Evolutionary conservation across 2,113 vertebrate genomes (phyloP).

Genomic region (Centropus unirufus): DNA sequence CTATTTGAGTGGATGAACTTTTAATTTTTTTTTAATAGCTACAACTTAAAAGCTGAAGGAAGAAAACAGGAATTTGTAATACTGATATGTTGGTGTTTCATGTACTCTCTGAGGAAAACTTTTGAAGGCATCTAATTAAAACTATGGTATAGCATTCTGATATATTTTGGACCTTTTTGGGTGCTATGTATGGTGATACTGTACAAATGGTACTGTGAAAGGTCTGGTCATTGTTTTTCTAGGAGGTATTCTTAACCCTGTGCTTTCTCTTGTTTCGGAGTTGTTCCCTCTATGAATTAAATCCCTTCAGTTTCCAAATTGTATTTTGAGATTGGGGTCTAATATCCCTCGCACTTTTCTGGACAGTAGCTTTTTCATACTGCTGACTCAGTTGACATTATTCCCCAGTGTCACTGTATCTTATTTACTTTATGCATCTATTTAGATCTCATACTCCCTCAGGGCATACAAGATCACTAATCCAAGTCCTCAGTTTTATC

Average conservation of each 20-base stretch:
- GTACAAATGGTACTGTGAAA: neutral
- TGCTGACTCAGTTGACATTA: neutral
- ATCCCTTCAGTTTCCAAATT: neutral
- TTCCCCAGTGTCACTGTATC: neutral
- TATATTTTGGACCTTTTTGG: neutral
- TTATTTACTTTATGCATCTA: constrained; percentile 28
- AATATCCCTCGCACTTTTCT: neutral
- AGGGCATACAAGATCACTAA: neutral
- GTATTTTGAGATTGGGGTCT: neutral
- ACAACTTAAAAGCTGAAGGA: neutral
- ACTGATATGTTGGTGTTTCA: neutral
- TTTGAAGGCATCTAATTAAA: neutral
- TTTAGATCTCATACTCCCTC: neutral
- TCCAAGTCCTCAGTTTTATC: neutral
- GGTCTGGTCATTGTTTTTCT: neutral
- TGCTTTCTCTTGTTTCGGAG: neutral
- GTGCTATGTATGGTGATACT: neutral
- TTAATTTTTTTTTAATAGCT: neutral
- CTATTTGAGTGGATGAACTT: constrained; percentile 17
- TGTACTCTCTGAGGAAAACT: neutral
- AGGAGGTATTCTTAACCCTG: neutral
- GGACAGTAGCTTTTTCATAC: neutral
- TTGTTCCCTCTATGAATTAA: neutral
- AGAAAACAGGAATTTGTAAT: neutral
- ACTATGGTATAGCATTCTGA: neutral